These are phyloP conservation scores for Plecotus auritus DNA, from an alignment of 2,113 vertebrate genomes.

Conservation along the genomic window DNA sequence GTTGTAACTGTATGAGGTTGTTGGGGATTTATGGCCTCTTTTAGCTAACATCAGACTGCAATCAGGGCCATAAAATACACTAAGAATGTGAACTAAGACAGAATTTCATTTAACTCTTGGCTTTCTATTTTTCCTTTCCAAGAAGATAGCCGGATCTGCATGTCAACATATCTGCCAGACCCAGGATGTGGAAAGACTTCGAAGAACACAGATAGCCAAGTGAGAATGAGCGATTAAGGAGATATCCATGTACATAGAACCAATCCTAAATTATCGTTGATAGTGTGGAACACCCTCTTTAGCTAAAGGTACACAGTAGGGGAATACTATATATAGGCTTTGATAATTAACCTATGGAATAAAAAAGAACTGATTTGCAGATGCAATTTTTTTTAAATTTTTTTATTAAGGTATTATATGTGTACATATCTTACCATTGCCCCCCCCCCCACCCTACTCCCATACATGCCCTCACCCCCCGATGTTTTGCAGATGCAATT, in stretches of 20 bases:
- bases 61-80: background rate
- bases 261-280: background rate
- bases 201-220: background rate
- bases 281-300: background rate
- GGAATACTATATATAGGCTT: too few species aligned
- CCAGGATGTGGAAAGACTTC: background rate
- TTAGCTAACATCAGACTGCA: background rate
- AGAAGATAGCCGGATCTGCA: background rate
- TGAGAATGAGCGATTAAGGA: background rate
- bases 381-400: background rate
- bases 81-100: background rate
- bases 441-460: too few species aligned
- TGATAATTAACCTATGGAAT: background rate
- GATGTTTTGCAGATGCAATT: background rate
- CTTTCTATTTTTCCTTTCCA: constrained; percentile 27
- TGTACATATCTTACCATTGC: too few species aligned
- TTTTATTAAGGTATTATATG: too few species aligned
- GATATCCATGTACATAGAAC: background rate
- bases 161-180: background rate
- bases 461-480: too few species aligned
- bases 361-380: background rate
- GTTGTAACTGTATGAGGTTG: background rate
- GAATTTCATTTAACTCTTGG: constrained; percentile 21
- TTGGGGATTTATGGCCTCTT: background rate
- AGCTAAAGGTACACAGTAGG: background rate